Base-by-base conservation (phyloP, 2,113 vertebrate genomes). In the Ptilorrhoa leucosticta region DNA sequence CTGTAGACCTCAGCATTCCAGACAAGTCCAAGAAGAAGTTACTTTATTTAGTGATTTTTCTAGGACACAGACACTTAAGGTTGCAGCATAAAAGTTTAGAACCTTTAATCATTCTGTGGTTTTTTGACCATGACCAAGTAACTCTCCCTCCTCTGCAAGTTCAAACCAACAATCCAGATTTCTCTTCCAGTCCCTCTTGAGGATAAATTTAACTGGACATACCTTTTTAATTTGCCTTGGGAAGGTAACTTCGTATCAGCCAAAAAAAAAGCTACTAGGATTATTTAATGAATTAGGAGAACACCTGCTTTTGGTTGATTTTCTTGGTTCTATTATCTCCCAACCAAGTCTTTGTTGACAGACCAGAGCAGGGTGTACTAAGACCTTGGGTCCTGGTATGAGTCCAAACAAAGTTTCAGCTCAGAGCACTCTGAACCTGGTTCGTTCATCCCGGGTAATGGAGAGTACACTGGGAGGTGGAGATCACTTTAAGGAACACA, bases 21-120 rank as follows among this genome's bases (percentile, higher is more conserved):
- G 81, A 70, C 2, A 4, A 28, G 19, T 40, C 33, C 21, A 45
- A 61, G 86, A 88, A 63, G 37, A 22, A 68, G 9, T 40, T 76
- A 40, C 33, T 79, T 92, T 30, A 33, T 47, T 78, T 70, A 87
- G 71, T 50, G 76, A 44, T 53, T 88, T 92, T 93, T 91, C 84
- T 75, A 87, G 61, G 69, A 77, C 68, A 88, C 13, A 30, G 40
- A 61, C 23, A 50, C 48, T 72, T 54, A 45, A 63, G 7, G 81
- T 2, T 81, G 27, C 47, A 90, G 68, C 70, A 86, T 10, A 11
- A 42, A 88, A 80, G 50, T 64, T 71, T 53, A 53, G 70, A 87
- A 56, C 6, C 37, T 68, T 64, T 72, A 35, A 40, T 85, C 19
- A 37, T 85, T 83, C 37, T 28, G 15, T 44, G 27, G 26, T 27